Base-by-base conservation (phyloP, 92 coral and sea anemone genomes). In the Blastomussa wellsi region DNA sequence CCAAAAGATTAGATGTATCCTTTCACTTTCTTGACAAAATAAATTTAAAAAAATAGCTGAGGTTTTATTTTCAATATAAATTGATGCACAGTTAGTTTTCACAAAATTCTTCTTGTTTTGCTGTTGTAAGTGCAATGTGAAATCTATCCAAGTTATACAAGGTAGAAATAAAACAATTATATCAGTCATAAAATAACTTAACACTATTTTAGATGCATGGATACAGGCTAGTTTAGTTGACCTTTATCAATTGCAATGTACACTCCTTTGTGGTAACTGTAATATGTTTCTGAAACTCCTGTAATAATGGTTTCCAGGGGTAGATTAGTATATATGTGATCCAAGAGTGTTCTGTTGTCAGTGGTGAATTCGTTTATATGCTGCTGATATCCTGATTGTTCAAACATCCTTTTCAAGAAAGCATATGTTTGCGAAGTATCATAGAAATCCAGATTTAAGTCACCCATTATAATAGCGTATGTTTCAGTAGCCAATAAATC, bases 351-450 rank as follows among this genome's bases (percentile, higher is more conserved):
- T 69, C 78, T 72, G 69, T 80, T 87, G 51, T 87, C 86, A 32
- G 87, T 87, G 39, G 90, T 87, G 42, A 41, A 80, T 69, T 31
- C 33, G 52, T 73, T 35, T 78, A 78, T 79, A n/a, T 66, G 70
- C 71, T 86, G 82, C 57, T 32, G 77, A 80, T 87, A 87, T 66
- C 90, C 80, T 80, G 78, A 69, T 66, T 87, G 74, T 87, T 53
- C 20, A 69, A 71, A 76, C 74, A 87, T 55, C 17, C 70, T 81
- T 71, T 39, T n/a, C n/a, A n/a, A n/a, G n/a, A n/a, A n/a, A n/a
- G n/a, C n/a, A n/a, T n/a, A n/a, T n/a, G n/a, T n/a, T 64, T 80
- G 87, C 36, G 77, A 64, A 35, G 57, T 51, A 48, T 51, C 76
- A 53, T 83, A 37, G 44, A 83, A 77, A 65, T 85, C 77, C 15